These are phyloP conservation scores for Poecile atricapillus DNA, from an alignment of 2,113 vertebrate species.

Conservation along the genomic window DNA sequence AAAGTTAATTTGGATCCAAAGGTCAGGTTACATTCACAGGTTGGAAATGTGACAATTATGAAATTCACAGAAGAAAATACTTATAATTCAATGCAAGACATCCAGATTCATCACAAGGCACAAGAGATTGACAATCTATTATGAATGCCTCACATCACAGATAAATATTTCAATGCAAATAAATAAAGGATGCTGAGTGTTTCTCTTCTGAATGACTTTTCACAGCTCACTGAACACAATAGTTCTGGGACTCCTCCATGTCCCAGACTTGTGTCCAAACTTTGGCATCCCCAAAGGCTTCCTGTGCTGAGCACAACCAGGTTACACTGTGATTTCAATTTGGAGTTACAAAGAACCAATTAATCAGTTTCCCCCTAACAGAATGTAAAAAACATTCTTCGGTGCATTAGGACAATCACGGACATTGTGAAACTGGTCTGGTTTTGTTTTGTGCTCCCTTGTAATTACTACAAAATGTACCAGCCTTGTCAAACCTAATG, in stretches of 20 bases:
- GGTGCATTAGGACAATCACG: constrained; percentile 66
- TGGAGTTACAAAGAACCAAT: constrained; percentile 82
- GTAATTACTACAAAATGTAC: constrained; percentile 81
- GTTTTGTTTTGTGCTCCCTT: constrained; percentile 71
- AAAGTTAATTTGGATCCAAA: constrained; percentile 23
- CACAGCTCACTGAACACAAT: constrained; percentile 84
- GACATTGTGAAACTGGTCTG: constrained; percentile 53
- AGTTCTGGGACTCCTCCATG: constrained; percentile 70
- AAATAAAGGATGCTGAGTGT: constrained; percentile 96
- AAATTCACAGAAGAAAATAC: constrained; percentile 79
- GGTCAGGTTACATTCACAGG: constrained; percentile 51
- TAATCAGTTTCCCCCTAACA: constrained; percentile 71
- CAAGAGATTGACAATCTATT: constrained; percentile 90
- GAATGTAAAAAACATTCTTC: constrained; percentile 67
- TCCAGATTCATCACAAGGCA: constrained; percentile 80
- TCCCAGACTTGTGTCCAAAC: constrained; percentile 75
- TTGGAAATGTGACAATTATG: constrained; percentile 76
- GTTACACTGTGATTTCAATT: constrained; percentile 76
- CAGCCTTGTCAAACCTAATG: constrained; percentile 63
- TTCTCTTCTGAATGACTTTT: constrained; percentile 92
- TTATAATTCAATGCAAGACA: constrained; percentile 76
- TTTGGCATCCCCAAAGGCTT: constrained; percentile 62
- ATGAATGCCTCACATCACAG: constrained; percentile 88
- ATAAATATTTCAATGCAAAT: constrained; percentile 99
- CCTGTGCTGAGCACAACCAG: constrained; percentile 61